Conservation (phyloP, 1,140 invertebrate genomes). For the Micrasema minimum region DNA sequence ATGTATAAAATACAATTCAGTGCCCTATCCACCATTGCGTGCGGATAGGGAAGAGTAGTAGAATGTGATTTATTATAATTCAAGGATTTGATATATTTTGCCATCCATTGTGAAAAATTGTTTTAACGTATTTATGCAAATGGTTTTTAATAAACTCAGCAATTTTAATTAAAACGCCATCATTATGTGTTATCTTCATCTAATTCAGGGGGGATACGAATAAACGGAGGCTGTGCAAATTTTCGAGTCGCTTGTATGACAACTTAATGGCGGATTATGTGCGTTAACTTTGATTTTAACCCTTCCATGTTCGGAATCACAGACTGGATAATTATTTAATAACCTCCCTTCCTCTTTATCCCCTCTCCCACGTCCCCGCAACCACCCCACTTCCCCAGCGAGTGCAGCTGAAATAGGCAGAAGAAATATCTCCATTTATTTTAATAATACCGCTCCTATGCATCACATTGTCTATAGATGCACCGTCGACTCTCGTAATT, state of each 20-base stretch:
- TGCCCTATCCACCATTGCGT: no score
- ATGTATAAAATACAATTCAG: no score
- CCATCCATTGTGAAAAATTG: no score
- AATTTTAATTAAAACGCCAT: constrained; percentile 34
- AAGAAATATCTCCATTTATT: constrained; percentile 37
- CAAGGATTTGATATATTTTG: no score
- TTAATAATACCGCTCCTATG: constrained; percentile 43
- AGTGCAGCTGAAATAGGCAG: background rate
- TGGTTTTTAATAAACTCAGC: no score
- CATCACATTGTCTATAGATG: background rate
- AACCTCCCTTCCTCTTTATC: constrained; percentile 40
- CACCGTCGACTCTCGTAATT: no score
- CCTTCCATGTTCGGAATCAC: constrained; percentile 47
- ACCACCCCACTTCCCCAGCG: background rate
- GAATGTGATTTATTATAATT: no score
- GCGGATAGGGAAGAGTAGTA: no score
- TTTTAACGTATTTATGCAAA: no score
- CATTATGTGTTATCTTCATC: constrained; percentile 43
- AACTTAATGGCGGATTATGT: constrained; percentile 46
- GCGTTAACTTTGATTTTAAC: constrained; percentile 43
- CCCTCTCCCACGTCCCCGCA: constrained; percentile 10
- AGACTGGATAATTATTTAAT: constrained; percentile 54
- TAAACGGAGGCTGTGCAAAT: constrained; percentile 37
- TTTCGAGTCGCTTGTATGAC: constrained; percentile 44
- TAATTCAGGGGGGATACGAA: constrained; percentile 29